These are phyloP conservation scores for Doryteuthis pealeii DNA, from an alignment of 1,140 invertebrate genomes.

Conservation along the genomic window DNA sequence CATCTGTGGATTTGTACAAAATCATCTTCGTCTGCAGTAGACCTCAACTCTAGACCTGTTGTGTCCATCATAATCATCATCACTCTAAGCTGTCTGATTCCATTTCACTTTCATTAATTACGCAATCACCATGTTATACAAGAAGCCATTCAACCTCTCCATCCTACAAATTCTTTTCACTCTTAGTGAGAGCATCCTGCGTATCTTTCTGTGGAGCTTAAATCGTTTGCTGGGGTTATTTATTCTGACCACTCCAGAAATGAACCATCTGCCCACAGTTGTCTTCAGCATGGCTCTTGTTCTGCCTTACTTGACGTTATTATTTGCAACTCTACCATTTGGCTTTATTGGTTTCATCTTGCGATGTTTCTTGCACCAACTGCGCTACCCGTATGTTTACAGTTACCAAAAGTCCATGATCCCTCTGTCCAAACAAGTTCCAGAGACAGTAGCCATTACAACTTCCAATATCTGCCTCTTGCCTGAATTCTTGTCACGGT, in stretches of 20 bases:
- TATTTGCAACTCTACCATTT: conserved; percentile 28
- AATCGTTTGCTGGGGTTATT: conserved; percentile 22
- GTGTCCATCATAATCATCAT: too few species aligned
- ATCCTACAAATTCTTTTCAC: conserved; percentile 24
- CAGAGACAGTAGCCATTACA: conserved; percentile 27
- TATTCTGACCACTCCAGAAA: conserved; percentile 32
- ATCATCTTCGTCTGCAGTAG: too few species aligned
- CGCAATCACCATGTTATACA: conserved; percentile 21
- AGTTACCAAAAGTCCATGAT: conserved; percentile 11
- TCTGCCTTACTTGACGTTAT: conserved; percentile 22
- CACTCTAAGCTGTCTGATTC: too few species aligned
- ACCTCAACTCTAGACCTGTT: too few species aligned
- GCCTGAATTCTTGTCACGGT: conserved; percentile 40
- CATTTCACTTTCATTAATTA: too few species aligned
- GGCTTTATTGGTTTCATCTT: conserved; percentile 29
- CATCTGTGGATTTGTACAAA: too few species aligned
- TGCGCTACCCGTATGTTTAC: conserved; percentile 29
- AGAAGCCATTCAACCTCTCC: conserved; percentile 18
- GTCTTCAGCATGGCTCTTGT: conserved; percentile 19
- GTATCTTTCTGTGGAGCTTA: conserved; percentile 20
- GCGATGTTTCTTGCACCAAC: conserved; percentile 30
- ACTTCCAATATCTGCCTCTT: conserved; percentile 45
- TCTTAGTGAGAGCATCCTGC: conserved; percentile 18
- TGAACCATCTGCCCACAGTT: conserved; percentile 12
- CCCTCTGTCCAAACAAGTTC: not conserved